Percentiles rank a stretch among this genome's conserved stretches.
Evolutionary conservation across 2,888 invertebrate genomes (phyloP).

Genomic region (Chorisops tibialis): DNA sequence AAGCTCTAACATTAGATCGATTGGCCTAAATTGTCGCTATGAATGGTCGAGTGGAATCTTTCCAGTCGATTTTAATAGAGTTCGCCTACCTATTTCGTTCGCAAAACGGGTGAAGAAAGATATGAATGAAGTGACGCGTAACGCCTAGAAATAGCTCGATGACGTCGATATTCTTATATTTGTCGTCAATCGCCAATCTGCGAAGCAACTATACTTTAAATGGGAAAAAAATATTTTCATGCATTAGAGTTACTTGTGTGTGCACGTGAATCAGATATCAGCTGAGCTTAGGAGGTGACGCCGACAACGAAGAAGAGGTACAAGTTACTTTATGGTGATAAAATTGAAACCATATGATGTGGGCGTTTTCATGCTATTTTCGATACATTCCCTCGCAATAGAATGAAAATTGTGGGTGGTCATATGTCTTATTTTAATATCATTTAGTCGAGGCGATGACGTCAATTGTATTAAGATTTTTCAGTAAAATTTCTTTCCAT

Average conservation of each 20-base stretch:
- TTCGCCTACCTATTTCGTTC: too few species aligned
- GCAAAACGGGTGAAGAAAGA: neutral
- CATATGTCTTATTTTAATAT: neutral
- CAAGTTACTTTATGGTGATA: neutral
- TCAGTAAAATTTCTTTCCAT: too few species aligned
- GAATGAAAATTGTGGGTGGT: neutral
- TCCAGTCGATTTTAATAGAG: too few species aligned
- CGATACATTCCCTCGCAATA: neutral
- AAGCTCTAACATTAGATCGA: too few species aligned
- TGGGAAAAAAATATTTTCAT: slow-evolving; percentile 13
- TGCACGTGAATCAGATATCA: neutral
- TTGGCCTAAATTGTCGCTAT: too few species aligned
- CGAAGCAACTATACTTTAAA: slow-evolving; percentile 4
- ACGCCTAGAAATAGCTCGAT: slow-evolving; percentile 12
- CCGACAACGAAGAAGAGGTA: neutral
- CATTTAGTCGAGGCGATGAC: neutral
- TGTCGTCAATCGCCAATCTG: neutral
- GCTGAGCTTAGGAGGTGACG: neutral
- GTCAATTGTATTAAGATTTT: neutral
- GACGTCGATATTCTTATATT: neutral
- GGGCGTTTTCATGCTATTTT: neutral
- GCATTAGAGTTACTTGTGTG: neutral
- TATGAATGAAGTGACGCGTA: slow-evolving; percentile 11
- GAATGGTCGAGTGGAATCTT: too few species aligned
- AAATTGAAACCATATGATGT: neutral